Evolutionary conservation across 2,797 vertebrate species (phyloP).

Genomic region (Champsocephalus gunnari): DNA sequence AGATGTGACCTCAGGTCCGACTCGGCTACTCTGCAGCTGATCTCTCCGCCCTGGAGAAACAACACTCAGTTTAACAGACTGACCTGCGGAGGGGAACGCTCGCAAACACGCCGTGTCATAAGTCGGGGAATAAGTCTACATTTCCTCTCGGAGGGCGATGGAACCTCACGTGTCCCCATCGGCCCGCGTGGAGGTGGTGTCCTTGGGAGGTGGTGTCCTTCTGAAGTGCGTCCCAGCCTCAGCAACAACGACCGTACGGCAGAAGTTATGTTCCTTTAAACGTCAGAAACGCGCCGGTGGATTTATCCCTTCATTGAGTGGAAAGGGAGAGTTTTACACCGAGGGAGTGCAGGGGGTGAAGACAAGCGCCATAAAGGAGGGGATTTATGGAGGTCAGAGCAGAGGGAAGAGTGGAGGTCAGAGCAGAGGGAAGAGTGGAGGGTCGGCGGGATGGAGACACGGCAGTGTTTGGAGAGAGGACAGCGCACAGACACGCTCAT

Average conservation of each 20-base stretch:
- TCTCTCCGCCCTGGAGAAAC: slow-evolving; percentile 80
- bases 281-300: slow-evolving; percentile 48
- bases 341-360: slow-evolving; percentile 71
- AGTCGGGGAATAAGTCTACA: slow-evolving; percentile 48
- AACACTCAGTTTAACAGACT: slow-evolving; percentile 79
- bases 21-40: slow-evolving; percentile 78
- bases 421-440: slow-evolving; percentile 78
- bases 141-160: slow-evolving; percentile 51
- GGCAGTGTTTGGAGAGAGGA: slow-evolving; percentile 81
- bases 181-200: slow-evolving; percentile 36
- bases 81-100: slow-evolving; percentile 70
- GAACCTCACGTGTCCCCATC: slow-evolving; percentile 62
- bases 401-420: slow-evolving; percentile 81
- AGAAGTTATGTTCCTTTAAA: slow-evolving; percentile 69
- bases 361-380: slow-evolving; percentile 82
- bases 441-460: slow-evolving; percentile 81
- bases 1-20: slow-evolving; percentile 82
- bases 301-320: slow-evolving; percentile 69
- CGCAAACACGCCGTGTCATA: slow-evolving; percentile 57
- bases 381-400: slow-evolving; percentile 84
- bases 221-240: slow-evolving; percentile 64
- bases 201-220: slow-evolving; percentile 42
- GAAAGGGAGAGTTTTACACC: slow-evolving; percentile 68
- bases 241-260: slow-evolving; percentile 67
- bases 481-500: slow-evolving; percentile 80